Conservation (phyloP, 2,113 vertebrate genomes). For the Raja brachyura region DNA sequence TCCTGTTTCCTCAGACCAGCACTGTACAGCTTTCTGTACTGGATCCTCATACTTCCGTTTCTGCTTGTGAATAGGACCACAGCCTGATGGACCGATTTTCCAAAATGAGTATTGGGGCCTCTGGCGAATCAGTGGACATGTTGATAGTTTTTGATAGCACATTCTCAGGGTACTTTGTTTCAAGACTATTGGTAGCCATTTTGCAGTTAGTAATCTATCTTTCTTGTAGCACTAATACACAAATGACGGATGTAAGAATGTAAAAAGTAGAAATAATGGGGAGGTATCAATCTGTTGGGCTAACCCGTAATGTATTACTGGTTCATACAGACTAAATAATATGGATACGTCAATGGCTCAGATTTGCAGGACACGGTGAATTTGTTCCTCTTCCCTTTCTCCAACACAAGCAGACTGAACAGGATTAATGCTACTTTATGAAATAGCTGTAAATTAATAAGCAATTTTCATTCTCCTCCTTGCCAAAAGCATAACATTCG, state of each 20-base stretch:
- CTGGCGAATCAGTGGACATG: too few relatives aligned
- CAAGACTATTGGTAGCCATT: background rate
- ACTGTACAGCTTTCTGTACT: too few relatives aligned
- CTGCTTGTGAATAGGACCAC: too few relatives aligned
- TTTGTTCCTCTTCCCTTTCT: background rate
- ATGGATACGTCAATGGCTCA: background rate
- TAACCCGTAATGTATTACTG: background rate
- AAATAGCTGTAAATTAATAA: slow-evolving; percentile 9
- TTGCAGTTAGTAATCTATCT: background rate
- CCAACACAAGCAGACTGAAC: slow-evolving; percentile 14
- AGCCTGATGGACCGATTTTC: too few relatives aligned
- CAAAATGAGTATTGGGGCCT: too few relatives aligned
- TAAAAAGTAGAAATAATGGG: background rate
- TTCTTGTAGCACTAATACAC: background rate
- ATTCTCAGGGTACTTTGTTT: too few relatives aligned
- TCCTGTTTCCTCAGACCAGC: too few relatives aligned
- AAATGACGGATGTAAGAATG: background rate
- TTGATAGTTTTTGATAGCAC: too few relatives aligned
- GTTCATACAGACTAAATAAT: background rate
- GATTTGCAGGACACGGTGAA: background rate
- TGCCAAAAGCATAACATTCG: background rate
- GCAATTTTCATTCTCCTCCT: background rate
- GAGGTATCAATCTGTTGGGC: background rate
- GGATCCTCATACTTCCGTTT: too few relatives aligned
- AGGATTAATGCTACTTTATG: slow-evolving; percentile 13